Evolutionary conservation across 1,140 invertebrate species (phyloP).

Genomic region (Trypoxylus dichotomus): DNA sequence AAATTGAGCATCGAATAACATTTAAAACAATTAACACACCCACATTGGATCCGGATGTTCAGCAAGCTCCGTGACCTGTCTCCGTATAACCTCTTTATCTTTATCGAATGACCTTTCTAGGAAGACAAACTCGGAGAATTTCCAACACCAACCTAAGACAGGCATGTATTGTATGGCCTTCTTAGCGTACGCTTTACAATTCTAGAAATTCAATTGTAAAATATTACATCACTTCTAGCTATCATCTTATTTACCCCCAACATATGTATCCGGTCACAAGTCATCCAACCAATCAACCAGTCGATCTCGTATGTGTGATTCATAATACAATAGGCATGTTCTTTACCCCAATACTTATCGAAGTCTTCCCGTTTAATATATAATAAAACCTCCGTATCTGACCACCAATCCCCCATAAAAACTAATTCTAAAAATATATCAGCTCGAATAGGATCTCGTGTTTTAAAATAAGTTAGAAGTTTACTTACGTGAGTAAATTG

Average conservation of each 20-base stretch:
- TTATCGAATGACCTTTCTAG: slow-evolving; percentile 89
- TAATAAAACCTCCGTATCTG: slow-evolving; percentile 70
- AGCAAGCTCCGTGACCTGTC: slow-evolving; percentile 77
- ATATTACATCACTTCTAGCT: not conserved
- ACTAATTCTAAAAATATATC: slow-evolving; percentile 73
- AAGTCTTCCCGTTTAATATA: slow-evolving; percentile 80
- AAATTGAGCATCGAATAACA: too few relatives aligned
- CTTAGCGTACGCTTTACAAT: slow-evolving; percentile 94
- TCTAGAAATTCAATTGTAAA: slow-evolving; percentile 58
- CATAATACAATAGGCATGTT: slow-evolving; percentile 89
- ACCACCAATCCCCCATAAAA: slow-evolving; percentile 93
- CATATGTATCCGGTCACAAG: slow-evolving; percentile 74
- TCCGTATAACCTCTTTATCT: slow-evolving; percentile 79
- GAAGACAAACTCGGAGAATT: slow-evolving; percentile 91
- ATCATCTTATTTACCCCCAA: slow-evolving; percentile 69
- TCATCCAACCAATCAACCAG: slow-evolving; percentile 89
- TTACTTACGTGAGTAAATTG: slow-evolving; percentile 88
- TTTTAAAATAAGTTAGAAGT: slow-evolving; percentile 35
- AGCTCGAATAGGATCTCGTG: slow-evolving; percentile 34
- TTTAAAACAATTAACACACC: too few relatives aligned
- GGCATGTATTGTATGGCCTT: slow-evolving; percentile 89
- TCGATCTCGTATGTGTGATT: slow-evolving; percentile 96
- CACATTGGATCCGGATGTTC: slow-evolving; percentile 88
- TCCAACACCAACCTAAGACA: slow-evolving; percentile 94
- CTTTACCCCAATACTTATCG: slow-evolving; percentile 79